Percentiles rank a stretch among this genome's conserved stretches.
These are phyloP conservation scores for Andrena marginata DNA, from an alignment of 2,888 invertebrate genomes.

Conservation along the genomic window DNA sequence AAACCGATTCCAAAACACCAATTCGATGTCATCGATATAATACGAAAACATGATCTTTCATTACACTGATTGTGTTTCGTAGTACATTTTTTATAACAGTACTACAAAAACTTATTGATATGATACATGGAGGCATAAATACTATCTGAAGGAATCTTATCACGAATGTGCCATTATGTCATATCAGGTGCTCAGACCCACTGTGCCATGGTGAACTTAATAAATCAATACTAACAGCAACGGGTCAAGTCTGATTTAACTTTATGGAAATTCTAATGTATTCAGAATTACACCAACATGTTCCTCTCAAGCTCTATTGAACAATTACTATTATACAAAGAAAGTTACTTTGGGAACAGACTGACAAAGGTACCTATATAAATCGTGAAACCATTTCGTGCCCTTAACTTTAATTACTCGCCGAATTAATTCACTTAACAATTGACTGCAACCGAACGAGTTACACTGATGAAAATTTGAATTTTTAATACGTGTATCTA, in stretches of 20 bases:
- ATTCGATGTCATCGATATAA: background rate
- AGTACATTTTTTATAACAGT: background rate
- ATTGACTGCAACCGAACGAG: background rate
- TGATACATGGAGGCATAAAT: background rate
- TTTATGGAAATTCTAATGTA: conserved; percentile 1
- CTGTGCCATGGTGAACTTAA: background rate
- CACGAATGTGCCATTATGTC: background rate
- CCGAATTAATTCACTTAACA: conserved; percentile 8
- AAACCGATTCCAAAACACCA: background rate
- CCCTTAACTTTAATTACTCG: background rate
- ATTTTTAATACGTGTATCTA: background rate
- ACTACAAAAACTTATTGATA: conserved; percentile 5
- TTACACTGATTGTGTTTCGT: conserved; percentile 6
- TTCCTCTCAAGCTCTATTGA: background rate
- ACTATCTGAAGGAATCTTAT: background rate
- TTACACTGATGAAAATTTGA: conserved; percentile 10
- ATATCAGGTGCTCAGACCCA: conserved; percentile 10
- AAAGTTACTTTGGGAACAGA: background rate
- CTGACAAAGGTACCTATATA: background rate
- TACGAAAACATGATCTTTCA: background rate
- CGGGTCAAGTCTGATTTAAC: background rate
- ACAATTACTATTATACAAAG: background rate
- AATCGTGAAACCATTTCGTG: background rate
- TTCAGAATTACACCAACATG: conserved; percentile 1
- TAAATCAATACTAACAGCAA: conserved; percentile 5